A percentile compares a stretch with the other conserved stretches of the same genome.
These are phyloP conservation scores for Gari tellinella DNA, from an alignment of 2,888 invertebrate species.

Conservation along the genomic window DNA sequence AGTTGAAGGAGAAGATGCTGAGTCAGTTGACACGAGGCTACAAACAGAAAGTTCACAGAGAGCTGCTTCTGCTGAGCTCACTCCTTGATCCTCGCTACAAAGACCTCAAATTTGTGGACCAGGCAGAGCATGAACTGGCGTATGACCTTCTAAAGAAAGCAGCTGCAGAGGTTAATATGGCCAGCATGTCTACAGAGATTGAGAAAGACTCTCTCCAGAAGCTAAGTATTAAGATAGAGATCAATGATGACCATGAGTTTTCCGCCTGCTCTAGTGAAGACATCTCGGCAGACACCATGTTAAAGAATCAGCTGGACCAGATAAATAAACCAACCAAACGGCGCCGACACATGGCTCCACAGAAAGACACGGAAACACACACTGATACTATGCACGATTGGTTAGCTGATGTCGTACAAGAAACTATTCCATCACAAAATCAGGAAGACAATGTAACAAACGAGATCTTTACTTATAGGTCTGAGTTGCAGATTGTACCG, in stretches of 20 bases:
- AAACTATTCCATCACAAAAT: slow-evolving; percentile 17
- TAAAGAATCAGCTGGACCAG: neutral
- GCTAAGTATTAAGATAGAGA: slow-evolving; percentile 42
- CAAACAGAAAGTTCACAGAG: slow-evolving; percentile 17
- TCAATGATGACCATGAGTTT: slow-evolving; percentile 26
- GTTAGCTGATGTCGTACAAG: slow-evolving; percentile 61
- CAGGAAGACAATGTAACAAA: slow-evolving; percentile 49
- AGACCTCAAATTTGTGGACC: slow-evolving; percentile 56
- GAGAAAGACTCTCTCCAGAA: slow-evolving; percentile 1
- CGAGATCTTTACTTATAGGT: slow-evolving; percentile 52
- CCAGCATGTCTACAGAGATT: neutral
- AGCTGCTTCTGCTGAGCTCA: slow-evolving; percentile 55
- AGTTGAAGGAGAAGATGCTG: slow-evolving; percentile 8
- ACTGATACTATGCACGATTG: slow-evolving; percentile 40
- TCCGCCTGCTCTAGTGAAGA: neutral
- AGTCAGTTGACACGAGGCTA: slow-evolving; percentile 29
- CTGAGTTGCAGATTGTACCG: slow-evolving; percentile 52
- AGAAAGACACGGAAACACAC: slow-evolving; percentile 3
- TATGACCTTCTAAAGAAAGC: slow-evolving; percentile 38
- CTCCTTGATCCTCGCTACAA: slow-evolving; percentile 57
- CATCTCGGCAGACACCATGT: neutral
- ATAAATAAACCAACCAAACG: neutral
- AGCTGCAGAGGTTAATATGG: slow-evolving; percentile 36
- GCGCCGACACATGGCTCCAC: neutral
- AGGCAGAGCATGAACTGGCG: slow-evolving; percentile 40